A percentile compares a stretch with the other conserved stretches of the same genome.
These are phyloP conservation scores for Sigmodon hispidus DNA, from an alignment of 2,113 vertebrate genomes.

Conservation along the genomic window DNA sequence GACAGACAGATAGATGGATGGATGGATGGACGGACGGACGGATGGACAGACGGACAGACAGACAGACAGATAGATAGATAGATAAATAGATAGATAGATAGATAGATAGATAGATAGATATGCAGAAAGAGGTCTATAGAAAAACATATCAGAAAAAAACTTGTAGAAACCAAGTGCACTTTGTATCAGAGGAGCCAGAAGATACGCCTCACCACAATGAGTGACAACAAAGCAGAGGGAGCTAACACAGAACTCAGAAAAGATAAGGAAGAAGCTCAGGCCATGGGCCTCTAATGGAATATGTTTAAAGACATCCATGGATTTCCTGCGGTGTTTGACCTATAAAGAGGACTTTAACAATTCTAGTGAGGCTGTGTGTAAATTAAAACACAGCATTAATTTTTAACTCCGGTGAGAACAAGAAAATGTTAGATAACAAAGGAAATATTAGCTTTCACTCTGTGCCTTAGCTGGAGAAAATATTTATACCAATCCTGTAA, in stretches of 20 bases:
- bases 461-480: neutral
- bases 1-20: neutral
- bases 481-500: neutral
- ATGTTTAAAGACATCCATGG: neutral
- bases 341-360: neutral
- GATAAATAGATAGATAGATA: neutral
- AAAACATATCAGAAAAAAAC: neutral
- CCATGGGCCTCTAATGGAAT: neutral
- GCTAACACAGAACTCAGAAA: neutral
- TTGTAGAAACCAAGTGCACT: neutral
- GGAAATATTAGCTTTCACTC: neutral
- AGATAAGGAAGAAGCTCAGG: neutral
- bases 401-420: neutral
- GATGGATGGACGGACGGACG: too few relatives aligned
- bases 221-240: neutral
- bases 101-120: too few relatives aligned
- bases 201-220: neutral
- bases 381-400: constrained; percentile 9
- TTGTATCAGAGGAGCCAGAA: neutral
- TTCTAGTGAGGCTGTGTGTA: neutral
- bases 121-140: too few relatives aligned
- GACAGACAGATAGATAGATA: neutral
- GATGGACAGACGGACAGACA: neutral
- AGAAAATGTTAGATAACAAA: neutral
- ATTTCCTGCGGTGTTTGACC: neutral